Conservation (phyloP, 1,140 invertebrate genomes). For the Portunus trituberculatus region DNA sequence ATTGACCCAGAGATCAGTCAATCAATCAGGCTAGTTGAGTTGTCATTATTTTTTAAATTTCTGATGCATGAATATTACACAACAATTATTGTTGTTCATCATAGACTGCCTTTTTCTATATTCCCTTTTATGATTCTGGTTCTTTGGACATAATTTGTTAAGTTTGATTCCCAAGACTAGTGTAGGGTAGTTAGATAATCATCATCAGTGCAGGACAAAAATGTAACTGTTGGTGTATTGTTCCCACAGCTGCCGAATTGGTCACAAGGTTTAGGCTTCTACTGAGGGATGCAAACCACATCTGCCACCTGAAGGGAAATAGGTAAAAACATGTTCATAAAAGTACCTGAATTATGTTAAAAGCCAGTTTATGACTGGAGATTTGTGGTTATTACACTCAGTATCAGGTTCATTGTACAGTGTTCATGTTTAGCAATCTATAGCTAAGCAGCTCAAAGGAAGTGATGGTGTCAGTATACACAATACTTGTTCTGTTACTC, state of each 20-base stretch:
- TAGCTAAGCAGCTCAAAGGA: neutral
- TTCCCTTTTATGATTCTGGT: neutral
- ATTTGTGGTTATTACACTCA: slow-evolving; percentile 3
- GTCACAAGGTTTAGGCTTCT: slow-evolving; percentile 54
- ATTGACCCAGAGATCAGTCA: too few relatives aligned
- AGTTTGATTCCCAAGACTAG: neutral
- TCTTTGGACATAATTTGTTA: neutral
- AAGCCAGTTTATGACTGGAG: neutral
- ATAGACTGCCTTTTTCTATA: neutral
- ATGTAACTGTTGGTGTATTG: neutral
- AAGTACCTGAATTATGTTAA: slow-evolving; percentile 30
- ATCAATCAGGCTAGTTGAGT: too few relatives aligned
- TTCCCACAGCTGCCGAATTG: slow-evolving; percentile 46
- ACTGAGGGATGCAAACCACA: slow-evolving; percentile 24
- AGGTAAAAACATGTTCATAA: neutral
- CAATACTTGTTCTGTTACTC: neutral
- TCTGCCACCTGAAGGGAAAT: neutral
- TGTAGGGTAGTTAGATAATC: neutral
- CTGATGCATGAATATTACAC: too few relatives aligned
- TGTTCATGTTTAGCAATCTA: slow-evolving; percentile 37
- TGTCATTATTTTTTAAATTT: too few relatives aligned
- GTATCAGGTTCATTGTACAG: neutral
- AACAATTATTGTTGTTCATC: too few relatives aligned
- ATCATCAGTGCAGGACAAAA: neutral
- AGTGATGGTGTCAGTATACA: neutral